Evolutionary conservation across 2,797 vertebrate species (phyloP).

Genomic region (Siniperca scherzeri): DNA sequence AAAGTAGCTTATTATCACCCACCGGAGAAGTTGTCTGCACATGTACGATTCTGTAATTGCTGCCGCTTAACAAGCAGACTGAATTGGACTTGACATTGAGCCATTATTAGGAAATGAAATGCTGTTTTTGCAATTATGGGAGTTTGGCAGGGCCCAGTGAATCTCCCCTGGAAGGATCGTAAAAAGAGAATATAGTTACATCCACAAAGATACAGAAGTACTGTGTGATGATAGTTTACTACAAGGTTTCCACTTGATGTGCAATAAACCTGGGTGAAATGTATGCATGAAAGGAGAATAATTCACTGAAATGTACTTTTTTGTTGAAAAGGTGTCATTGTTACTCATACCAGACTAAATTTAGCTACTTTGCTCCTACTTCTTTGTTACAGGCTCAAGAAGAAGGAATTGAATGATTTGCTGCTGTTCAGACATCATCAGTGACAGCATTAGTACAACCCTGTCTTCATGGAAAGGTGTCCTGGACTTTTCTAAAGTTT

Average conservation of each 20-base stretch:
- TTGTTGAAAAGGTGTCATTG: neutral
- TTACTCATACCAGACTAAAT: neutral
- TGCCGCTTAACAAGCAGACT: slow-evolving; percentile 78
- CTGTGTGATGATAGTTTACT: neutral
- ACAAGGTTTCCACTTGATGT: neutral
- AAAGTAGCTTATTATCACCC: slow-evolving; percentile 85
- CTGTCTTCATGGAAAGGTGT: neutral
- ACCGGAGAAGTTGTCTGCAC: slow-evolving; percentile 83
- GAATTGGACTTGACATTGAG: slow-evolving; percentile 83
- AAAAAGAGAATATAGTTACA: slow-evolving; percentile 55
- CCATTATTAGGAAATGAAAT: slow-evolving; percentile 83
- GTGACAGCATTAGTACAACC: neutral
- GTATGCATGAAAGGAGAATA: slow-evolving; percentile 11
- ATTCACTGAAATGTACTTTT: neutral
- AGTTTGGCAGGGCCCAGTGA: slow-evolving; percentile 75
- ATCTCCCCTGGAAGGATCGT: slow-evolving; percentile 58
- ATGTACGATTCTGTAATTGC: slow-evolving; percentile 83
- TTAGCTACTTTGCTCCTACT: neutral
- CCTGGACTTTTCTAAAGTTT: neutral
- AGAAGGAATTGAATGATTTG: neutral
- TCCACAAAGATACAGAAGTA: slow-evolving; percentile 17
- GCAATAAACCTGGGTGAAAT: neutral
- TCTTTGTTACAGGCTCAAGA: neutral
- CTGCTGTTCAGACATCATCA: neutral
- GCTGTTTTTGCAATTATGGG: slow-evolving; percentile 82